Evolutionary conservation across 2,888 invertebrate genomes (phyloP), one percentile per base, ranked within the genome.

Genomic region (Proisotoma minuta): DNA sequence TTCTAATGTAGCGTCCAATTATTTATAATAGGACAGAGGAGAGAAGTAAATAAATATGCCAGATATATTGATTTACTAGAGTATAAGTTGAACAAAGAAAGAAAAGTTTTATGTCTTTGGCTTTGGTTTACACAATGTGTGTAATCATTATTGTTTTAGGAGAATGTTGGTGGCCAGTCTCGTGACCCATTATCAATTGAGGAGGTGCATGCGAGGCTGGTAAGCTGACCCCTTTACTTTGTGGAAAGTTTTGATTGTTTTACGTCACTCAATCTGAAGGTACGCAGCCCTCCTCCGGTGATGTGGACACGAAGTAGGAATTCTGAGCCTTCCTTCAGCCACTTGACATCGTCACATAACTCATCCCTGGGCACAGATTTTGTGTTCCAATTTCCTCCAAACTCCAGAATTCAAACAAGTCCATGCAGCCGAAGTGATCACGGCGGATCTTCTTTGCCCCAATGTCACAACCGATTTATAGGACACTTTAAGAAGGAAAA

Each of bases 371-470:
- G 67, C 22, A 54, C 62, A 2, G 70, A 71, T 23, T 73, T 70
- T 57, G 71, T 73, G 47, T 73, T 73, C 51, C 73, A 70, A 57
- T 73, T 73, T 51, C 73, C 73, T n/a, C 72, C 72, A 2, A n/a
- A 59, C 18, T 60, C 64, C 1, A 34, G 8, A 8, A 34, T 15
- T 15, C 65, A 63, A 15, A 60, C 65, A 15, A 72, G 71, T 51
- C 71, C 71, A 39, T 58, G 69, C 57, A 72, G 69, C 62, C 69
- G 70, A 59, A 63, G 62, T n/a, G 68, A 66, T 22, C 63, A 63
- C 1, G 63, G 63, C 20, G 57, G 63, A 5, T 59, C 65, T 53
- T 63, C 68, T 2, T 48, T 59, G 40, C 61, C 61, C 2, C 57
- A 57, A 39, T 47, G 59, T 53, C 54, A 64, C 26, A 54, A 57